phyloP scores from a whole-genome alignment of 2,113 vertebrate genomes.

The Daphoenositta chrysoptera region DNA sequence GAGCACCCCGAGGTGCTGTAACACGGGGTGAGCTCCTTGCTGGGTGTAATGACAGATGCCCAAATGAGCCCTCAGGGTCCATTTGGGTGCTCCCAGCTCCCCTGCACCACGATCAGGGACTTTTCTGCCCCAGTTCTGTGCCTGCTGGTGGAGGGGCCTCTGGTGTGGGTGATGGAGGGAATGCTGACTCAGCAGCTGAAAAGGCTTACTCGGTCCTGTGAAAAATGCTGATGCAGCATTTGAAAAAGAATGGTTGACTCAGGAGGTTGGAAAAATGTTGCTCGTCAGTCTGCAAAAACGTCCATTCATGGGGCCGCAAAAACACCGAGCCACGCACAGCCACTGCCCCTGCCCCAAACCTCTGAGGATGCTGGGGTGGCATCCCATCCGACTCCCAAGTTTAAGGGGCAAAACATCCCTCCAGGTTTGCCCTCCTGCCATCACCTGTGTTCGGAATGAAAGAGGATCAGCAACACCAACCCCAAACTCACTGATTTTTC shows the following conservation, averaged over 20 bases:
- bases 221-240: not conserved
- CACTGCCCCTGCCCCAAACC: not conserved
- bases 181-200: not conserved
- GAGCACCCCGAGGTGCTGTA: not conserved
- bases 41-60: fast-evolving
- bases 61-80: not conserved
- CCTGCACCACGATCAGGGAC: not conserved
- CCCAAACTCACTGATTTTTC: not conserved
- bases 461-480: not conserved
- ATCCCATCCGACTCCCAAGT: fast-evolving
- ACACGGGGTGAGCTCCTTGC: too few relatives aligned
- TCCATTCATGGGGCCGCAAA: not conserved
- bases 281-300: not conserved
- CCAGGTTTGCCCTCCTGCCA: not conserved
- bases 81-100: not conserved
- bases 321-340: fast-evolving
- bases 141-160: not conserved
- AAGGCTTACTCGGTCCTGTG: not conserved
- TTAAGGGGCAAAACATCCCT: not conserved
- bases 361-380: not conserved
- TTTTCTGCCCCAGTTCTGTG: not conserved
- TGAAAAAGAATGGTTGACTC: not conserved
- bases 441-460: not conserved
- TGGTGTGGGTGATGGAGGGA: not conserved
- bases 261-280: not conserved